phyloP scores from a whole-genome alignment of 53 echinoderm and acorn worm species.

The Paracentrotus lividus region DNA sequence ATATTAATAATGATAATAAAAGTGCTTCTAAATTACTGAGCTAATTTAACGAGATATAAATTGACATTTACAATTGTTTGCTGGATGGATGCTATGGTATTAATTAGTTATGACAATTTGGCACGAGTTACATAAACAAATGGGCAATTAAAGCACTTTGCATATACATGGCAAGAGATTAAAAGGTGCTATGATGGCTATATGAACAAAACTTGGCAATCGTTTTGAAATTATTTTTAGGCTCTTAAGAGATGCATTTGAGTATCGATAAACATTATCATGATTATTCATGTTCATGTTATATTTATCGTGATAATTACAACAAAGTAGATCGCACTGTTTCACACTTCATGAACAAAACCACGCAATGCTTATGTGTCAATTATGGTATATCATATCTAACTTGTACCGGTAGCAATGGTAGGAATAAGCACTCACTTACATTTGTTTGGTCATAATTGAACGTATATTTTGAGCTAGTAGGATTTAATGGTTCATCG shows the following conservation, averaged over 20 bases:
- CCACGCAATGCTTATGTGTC: too few species aligned
- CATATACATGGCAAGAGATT: not conserved
- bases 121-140: not conserved
- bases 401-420: too few species aligned
- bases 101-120: not conserved
- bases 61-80: not conserved
- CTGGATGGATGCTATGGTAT: not conserved
- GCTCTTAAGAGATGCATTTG: not conserved
- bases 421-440: too few species aligned
- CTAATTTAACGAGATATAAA: too few species aligned
- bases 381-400: too few species aligned
- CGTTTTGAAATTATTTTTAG: not conserved
- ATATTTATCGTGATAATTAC: too few species aligned
- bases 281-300: not conserved
- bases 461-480: too few species aligned
- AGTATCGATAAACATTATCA: not conserved
- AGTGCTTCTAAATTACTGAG: not conserved
- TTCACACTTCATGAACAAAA: too few species aligned
- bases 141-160: not conserved
- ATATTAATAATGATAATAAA: too few species aligned
- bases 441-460: too few species aligned
- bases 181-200: not conserved
- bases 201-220: not conserved
- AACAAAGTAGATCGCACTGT: too few species aligned
- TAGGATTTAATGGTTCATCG: too few species aligned